A percentile compares a stretch with the other conserved stretches of the same genome.
phyloP scores from a whole-genome alignment of 1,140 invertebrate genomes.

The Eupristina koningsbergeri region DNA sequence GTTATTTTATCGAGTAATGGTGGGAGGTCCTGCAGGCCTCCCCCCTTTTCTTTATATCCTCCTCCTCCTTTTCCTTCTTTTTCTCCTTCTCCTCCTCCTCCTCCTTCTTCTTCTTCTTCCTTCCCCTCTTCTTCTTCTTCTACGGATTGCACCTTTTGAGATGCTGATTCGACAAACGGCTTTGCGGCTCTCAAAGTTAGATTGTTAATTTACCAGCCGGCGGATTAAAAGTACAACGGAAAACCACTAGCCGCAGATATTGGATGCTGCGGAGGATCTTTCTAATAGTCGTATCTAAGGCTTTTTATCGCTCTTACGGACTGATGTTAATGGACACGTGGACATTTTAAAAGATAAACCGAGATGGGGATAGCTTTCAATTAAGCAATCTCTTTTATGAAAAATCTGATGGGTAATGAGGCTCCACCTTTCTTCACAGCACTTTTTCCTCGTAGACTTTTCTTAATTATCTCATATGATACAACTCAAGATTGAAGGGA shows the following conservation, averaged over 20 bases:
- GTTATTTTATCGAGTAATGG: background rate
- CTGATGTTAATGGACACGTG: constrained; percentile 21
- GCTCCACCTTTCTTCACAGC: background rate
- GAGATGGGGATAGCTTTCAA: constrained; percentile 32
- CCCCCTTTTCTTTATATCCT: background rate
- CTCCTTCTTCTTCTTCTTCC: constrained; percentile 10
- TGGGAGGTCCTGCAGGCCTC: background rate
- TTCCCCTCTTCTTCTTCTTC: background rate
- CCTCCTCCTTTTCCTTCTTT: background rate
- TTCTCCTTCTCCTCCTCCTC: background rate
- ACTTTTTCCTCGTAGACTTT: background rate
- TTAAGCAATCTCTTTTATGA: constrained; percentile 41
- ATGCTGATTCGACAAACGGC: constrained; percentile 23
- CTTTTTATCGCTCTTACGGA: background rate
- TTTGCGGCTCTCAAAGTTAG: constrained; percentile 44
- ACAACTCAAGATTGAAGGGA: background rate
- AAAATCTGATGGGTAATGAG: constrained; percentile 19
- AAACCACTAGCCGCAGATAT: background rate
- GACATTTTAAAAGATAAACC: constrained; percentile 24
- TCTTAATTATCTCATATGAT: constrained; percentile 14
- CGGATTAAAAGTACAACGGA: constrained; percentile 33
- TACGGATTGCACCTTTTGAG: background rate
- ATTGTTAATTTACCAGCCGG: constrained; percentile 42
- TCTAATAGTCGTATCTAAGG: background rate
- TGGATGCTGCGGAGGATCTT: background rate